Conservation (phyloP, 2,888 invertebrate genomes). For the Spodoptera picta region DNA sequence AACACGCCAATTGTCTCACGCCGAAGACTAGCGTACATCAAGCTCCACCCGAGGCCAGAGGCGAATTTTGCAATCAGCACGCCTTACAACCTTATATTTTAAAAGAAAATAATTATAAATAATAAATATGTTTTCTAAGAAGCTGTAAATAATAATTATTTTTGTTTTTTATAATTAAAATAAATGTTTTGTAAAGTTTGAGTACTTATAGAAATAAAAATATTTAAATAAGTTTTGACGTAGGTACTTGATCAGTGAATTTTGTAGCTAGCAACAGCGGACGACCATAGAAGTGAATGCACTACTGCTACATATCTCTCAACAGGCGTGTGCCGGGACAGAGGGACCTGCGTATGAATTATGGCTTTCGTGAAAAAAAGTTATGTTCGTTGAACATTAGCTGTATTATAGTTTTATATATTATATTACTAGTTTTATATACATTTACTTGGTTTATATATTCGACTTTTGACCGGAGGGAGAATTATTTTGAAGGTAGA, state of each 20-base stretch:
- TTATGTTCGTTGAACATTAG: neutral
- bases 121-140: conserved; percentile 26
- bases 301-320: conserved; percentile 8
- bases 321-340: conserved; percentile 14
- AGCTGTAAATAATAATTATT: too few relatives aligned
- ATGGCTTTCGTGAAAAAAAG: conserved; percentile 9
- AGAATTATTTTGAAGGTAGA: too few relatives aligned
- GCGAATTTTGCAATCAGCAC: conserved; percentile 62
- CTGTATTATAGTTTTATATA: too few relatives aligned
- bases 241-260: conserved; percentile 3
- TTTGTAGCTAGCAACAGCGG: neutral
- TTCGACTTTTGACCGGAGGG: too few relatives aligned
- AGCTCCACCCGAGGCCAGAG: conserved; percentile 53
- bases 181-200: too few relatives aligned
- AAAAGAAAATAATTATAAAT: conserved; percentile 30
- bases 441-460: too few relatives aligned
- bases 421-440: too few relatives aligned
- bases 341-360: conserved; percentile 29
- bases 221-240: conserved; percentile 2
- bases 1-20: conserved; percentile 42
- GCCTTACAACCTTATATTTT: conserved; percentile 53
- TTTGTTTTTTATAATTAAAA: neutral
- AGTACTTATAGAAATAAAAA: neutral
- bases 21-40: conserved; percentile 36
- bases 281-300: conserved; percentile 7